These are phyloP conservation scores for Cnemophilus loriae DNA, from an alignment of 2,113 vertebrate genomes.

Conservation along the genomic window DNA sequence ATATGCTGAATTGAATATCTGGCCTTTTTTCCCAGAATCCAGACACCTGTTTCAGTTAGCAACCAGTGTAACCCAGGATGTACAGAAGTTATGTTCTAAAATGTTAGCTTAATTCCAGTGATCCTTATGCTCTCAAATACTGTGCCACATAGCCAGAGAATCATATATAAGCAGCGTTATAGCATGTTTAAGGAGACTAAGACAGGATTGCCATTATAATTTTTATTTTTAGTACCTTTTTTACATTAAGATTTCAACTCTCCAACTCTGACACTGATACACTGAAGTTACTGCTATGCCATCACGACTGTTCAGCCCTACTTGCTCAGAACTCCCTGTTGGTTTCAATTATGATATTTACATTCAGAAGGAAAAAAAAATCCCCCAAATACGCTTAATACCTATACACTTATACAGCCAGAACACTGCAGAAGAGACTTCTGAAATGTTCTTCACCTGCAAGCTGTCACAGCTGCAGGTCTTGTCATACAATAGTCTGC, in stretches of 20 bases:
- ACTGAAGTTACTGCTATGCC: background rate
- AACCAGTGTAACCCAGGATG: background rate
- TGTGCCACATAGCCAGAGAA: background rate
- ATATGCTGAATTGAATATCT: background rate
- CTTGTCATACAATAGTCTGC: background rate
- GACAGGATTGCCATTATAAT: background rate
- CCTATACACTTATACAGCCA: background rate
- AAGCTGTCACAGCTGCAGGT: background rate
- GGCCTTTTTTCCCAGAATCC: background rate
- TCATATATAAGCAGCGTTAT: background rate
- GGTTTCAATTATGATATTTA: background rate
- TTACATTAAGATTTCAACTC: background rate
- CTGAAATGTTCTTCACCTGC: background rate
- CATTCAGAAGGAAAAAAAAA: background rate
- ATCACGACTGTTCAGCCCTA: background rate
- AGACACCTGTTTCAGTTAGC: background rate
- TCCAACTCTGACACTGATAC: background rate
- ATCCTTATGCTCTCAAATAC: background rate
- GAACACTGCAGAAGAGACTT: background rate
- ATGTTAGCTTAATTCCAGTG: background rate
- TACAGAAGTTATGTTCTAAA: background rate
- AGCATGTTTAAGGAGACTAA: background rate
- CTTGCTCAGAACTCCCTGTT: background rate
- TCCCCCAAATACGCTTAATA: background rate
- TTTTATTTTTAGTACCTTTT: background rate